phyloP scores from a whole-genome alignment of 2,113 vertebrate species.

The Zingel zingel region DNA sequence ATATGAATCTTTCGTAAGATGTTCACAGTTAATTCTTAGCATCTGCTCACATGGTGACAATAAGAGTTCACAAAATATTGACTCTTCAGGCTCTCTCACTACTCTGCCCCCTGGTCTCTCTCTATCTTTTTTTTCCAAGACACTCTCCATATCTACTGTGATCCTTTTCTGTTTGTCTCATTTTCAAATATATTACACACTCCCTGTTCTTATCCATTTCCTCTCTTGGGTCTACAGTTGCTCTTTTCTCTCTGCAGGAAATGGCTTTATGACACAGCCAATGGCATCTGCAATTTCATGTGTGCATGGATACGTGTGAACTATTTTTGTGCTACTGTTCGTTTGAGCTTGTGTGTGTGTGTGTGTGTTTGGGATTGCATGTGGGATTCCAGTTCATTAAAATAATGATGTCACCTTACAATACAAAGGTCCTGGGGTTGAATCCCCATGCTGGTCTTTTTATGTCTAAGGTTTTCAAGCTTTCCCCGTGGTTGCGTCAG shows the following conservation, averaged over 20 bases:
- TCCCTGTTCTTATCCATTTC: slow-evolving; percentile 34
- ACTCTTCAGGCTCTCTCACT: slow-evolving; percentile 35
- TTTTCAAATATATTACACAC: slow-evolving; percentile 71
- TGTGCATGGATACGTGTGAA: background rate
- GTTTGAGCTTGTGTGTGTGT: slow-evolving; percentile 13
- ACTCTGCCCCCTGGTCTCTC: slow-evolving; percentile 16
- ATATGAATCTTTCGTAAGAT: slow-evolving; percentile 44
- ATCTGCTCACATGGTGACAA: slow-evolving; percentile 48
- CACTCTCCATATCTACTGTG: slow-evolving; percentile 24
- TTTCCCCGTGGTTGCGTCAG: background rate
- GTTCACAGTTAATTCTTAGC: slow-evolving; percentile 59
- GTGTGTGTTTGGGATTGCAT: slow-evolving; percentile 4
- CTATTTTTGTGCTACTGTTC: background rate
- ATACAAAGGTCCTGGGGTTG: background rate
- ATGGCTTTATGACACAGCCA: slow-evolving; percentile 29
- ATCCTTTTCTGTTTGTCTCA: slow-evolving; percentile 57
- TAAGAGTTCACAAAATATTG: slow-evolving; percentile 55
- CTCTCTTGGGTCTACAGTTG: background rate
- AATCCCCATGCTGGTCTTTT: background rate
- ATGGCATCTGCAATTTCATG: slow-evolving; percentile 23
- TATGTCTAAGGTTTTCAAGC: slow-evolving; percentile 6
- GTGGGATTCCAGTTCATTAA: slow-evolving; percentile 14
- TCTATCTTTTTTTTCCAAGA: background rate
- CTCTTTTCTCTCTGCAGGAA: slow-evolving; percentile 35
- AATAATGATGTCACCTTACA: background rate